Percentiles rank a stretch among this genome's conserved stretches.
phyloP scores from a whole-genome alignment of 2,888 invertebrate species.

The Tryphoninae sp. region DNA sequence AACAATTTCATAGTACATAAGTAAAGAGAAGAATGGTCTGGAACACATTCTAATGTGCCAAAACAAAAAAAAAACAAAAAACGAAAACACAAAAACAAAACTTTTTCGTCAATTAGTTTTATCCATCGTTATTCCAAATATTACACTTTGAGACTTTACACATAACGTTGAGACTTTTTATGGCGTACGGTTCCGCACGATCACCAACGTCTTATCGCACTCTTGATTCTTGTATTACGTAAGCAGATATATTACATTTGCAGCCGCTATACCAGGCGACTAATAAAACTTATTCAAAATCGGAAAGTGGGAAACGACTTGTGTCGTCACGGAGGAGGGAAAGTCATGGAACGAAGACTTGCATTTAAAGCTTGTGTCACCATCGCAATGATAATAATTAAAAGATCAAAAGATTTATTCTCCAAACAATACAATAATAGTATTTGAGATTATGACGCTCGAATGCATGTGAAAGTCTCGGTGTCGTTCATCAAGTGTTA shows the following conservation, averaged over 20 bases:
- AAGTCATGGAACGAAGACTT: slow-evolving; percentile 12
- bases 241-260: slow-evolving; percentile 27
- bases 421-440: slow-evolving; percentile 20
- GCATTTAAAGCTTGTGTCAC: slow-evolving; percentile 17
- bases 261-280: not conserved
- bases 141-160: slow-evolving; percentile 52
- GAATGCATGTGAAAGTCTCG: slow-evolving; percentile 50
- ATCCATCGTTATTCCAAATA: slow-evolving; percentile 27
- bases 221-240: slow-evolving; percentile 34
- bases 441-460: slow-evolving; percentile 27
- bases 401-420: slow-evolving; percentile 9
- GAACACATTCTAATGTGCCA: slow-evolving; percentile 79
- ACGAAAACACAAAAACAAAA: not conserved
- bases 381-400: slow-evolving; percentile 22
- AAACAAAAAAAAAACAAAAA: slow-evolving; percentile 62
- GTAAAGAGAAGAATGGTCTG: slow-evolving; percentile 80
- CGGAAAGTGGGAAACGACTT: slow-evolving; percentile 31
- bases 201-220: slow-evolving; percentile 52
- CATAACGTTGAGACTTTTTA: slow-evolving; percentile 35
- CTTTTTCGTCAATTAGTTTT: slow-evolving; percentile 70
- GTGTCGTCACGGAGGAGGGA: slow-evolving; percentile 13
- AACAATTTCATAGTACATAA: slow-evolving; percentile 60
- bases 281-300: slow-evolving; percentile 38
- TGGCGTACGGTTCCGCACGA: slow-evolving; percentile 46
- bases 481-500: slow-evolving; percentile 41